phyloP scores from a whole-genome alignment of 2,888 invertebrate genomes.

The Schizotus pectinicornis region DNA sequence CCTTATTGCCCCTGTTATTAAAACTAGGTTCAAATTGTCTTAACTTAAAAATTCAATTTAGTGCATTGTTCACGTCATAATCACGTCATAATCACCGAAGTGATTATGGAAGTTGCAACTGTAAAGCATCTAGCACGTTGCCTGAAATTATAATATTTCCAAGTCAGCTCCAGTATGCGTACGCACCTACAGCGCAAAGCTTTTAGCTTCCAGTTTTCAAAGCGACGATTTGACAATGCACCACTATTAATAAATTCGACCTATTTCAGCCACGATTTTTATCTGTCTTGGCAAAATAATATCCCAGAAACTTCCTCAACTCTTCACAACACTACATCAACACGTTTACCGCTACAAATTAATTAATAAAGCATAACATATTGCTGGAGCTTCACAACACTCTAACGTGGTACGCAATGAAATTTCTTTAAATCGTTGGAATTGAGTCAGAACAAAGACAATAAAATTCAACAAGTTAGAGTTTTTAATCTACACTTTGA shows the following conservation, averaged over 20 bases:
- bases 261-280: too few relatives aligned
- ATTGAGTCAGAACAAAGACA: too few relatives aligned
- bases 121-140: constrained; percentile 26
- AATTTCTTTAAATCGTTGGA: too few relatives aligned
- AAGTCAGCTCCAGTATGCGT: constrained; percentile 7
- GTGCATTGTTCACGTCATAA: constrained; percentile 4
- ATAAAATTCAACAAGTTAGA: constrained; percentile 5
- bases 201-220: constrained; percentile 20
- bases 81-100: constrained; percentile 22
- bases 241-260: too few relatives aligned
- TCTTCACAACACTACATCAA: too few relatives aligned
- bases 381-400: too few relatives aligned
- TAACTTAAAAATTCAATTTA: background rate
- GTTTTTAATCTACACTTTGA: constrained; percentile 9
- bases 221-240: constrained; percentile 1
- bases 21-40: constrained; percentile 12
- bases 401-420: too few relatives aligned
- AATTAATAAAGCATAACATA: too few relatives aligned
- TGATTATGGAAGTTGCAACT: constrained; percentile 22
- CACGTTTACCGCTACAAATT: too few relatives aligned
- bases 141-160: constrained; percentile 24
- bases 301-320: too few relatives aligned
- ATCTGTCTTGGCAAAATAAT: too few relatives aligned
- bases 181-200: constrained; percentile 16
- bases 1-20: constrained; percentile 9